Percentiles rank a stretch among this genome's conserved stretches.
phyloP scores from a whole-genome alignment of 2,888 invertebrate genomes.

The Tetheella fluctuosa region DNA sequence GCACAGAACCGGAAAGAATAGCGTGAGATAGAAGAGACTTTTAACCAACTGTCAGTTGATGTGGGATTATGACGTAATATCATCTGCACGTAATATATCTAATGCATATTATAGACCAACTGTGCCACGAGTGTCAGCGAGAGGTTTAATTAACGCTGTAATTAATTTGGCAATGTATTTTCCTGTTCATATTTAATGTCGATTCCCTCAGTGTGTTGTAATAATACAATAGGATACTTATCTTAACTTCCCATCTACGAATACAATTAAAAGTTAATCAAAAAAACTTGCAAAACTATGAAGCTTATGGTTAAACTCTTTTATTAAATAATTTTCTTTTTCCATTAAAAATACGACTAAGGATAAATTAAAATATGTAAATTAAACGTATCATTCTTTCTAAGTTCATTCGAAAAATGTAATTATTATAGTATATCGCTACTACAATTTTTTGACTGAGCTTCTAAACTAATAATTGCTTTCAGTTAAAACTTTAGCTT shows the following conservation, averaged over 20 bases:
- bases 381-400: background rate
- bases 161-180: conserved; percentile 28
- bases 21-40: background rate
- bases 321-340: background rate
- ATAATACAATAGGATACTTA: background rate
- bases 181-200: background rate
- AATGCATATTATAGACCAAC: conserved; percentile 14
- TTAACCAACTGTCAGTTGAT: background rate
- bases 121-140: conserved; percentile 32
- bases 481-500: conserved; percentile 4
- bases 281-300: background rate
- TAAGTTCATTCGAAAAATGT: background rate
- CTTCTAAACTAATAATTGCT: conserved; percentile 10
- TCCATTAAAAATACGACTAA: background rate
- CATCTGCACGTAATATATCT: background rate
- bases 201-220: background rate
- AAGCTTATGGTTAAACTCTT: background rate
- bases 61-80: too few species aligned
- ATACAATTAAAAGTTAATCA: background rate
- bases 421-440: background rate
- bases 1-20: conserved; percentile 14
- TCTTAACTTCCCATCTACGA: background rate
- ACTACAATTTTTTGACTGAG: background rate
- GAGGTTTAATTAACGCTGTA: conserved; percentile 37
- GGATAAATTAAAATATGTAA: background rate